These are phyloP conservation scores for Dicrurus megarhynchus DNA, from an alignment of 2,113 vertebrate species.

Conservation along the genomic window DNA sequence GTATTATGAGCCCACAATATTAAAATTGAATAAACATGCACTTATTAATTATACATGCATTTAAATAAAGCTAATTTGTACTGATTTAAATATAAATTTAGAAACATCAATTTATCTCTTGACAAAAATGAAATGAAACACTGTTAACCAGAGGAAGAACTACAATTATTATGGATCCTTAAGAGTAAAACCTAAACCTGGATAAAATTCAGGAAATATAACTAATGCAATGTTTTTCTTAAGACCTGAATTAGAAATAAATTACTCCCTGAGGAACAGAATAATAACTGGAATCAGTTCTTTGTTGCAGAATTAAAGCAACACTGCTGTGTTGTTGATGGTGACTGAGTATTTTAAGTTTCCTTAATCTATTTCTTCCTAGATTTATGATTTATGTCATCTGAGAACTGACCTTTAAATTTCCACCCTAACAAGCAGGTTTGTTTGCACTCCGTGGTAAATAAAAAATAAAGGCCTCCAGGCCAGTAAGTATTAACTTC, in stretches of 20 bases:
- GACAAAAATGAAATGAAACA: background rate
- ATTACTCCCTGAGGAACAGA: constrained; percentile 2
- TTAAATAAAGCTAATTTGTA: background rate
- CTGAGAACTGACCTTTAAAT: constrained; percentile 49
- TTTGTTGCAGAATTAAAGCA: constrained; percentile 28
- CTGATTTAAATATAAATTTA: background rate
- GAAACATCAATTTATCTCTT: background rate
- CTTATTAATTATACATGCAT: background rate
- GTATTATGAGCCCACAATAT: background rate
- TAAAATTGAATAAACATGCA: background rate
- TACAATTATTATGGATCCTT: background rate
- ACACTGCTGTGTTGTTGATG: background rate
- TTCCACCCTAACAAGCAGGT: constrained; percentile 44
- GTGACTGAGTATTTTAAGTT: constrained; percentile 27
- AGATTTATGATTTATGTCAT: constrained; percentile 48
- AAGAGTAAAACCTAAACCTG: background rate
- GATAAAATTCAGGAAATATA: background rate
- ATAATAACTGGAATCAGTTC: constrained; percentile 18
- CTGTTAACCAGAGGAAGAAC: background rate
- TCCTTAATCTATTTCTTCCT: constrained; percentile 32
- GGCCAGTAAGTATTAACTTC: constrained; percentile 11
- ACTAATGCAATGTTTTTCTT: background rate
- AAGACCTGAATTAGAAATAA: background rate
- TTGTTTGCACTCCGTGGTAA: constrained; percentile 22
- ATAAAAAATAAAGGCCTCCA: constrained; percentile 38